Percentiles rank a stretch among this genome's conserved stretches.
phyloP scores from a whole-genome alignment of 2,797 vertebrate species.

The Enteromius argenteus region DNA sequence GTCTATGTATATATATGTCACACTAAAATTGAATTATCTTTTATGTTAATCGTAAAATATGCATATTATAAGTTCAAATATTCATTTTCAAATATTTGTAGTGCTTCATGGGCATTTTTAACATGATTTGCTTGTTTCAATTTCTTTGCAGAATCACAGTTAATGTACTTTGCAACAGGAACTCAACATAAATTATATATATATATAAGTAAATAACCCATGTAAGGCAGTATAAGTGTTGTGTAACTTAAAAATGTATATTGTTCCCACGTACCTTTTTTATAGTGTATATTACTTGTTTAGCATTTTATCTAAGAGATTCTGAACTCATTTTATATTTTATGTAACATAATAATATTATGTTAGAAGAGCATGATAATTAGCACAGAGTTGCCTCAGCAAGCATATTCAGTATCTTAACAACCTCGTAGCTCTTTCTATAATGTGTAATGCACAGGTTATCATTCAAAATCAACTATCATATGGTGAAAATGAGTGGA shows the following conservation, averaged over 20 bases:
- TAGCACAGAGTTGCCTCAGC: not conserved
- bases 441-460: not conserved
- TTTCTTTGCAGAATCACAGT: not conserved
- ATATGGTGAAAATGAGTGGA: not conserved
- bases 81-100: too few species aligned
- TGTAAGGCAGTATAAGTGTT: too few species aligned
- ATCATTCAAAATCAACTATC: not conserved
- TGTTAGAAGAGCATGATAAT: too few species aligned
- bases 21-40: not conserved
- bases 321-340: too few species aligned
- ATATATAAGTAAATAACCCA: not conserved
- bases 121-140: not conserved
- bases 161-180: not conserved
- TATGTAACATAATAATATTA: too few species aligned
- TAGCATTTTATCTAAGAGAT: too few species aligned
- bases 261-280: too few species aligned
- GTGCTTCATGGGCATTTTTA: too few species aligned
- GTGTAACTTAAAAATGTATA: too few species aligned
- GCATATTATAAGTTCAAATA: too few species aligned
- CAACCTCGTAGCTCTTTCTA: not conserved
- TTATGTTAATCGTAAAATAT: not conserved
- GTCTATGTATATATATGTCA: not conserved
- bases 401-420: not conserved
- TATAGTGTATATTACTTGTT: too few species aligned
- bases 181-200: too few species aligned